Conservation (phyloP, 2,888 invertebrate genomes). For the Cistogaster globosa region DNA sequence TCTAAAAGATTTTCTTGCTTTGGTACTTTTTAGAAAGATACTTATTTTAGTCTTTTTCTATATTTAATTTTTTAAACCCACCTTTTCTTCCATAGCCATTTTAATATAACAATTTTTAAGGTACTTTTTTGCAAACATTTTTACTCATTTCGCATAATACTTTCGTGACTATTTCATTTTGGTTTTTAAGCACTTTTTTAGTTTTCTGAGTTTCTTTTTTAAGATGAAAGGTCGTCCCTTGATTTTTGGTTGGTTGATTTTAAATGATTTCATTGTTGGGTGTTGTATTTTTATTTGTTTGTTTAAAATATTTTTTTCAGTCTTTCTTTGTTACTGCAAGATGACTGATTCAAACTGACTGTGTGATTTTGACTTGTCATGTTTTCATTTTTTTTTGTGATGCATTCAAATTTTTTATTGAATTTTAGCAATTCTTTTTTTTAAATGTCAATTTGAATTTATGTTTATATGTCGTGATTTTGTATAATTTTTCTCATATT, state of each 20-base stretch:
- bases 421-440: slow-evolving; percentile 29
- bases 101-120: too few relatives aligned
- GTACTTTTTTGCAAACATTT: too few relatives aligned
- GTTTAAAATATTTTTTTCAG: slow-evolving; percentile 16
- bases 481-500: slow-evolving; percentile 54
- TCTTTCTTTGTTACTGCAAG: not conserved
- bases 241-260: slow-evolving; percentile 5
- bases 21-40: too few relatives aligned
- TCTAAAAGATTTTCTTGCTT: too few relatives aligned
- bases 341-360: slow-evolving; percentile 17
- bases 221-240: slow-evolving; percentile 57
- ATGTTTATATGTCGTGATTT: slow-evolving; percentile 65
- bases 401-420: slow-evolving; percentile 14
- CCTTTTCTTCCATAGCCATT: too few relatives aligned
- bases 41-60: too few relatives aligned
- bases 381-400: slow-evolving; percentile 13
- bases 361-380: slow-evolving; percentile 61
- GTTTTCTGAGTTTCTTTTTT: slow-evolving; percentile 11
- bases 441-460: slow-evolving; percentile 66
- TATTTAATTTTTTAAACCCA: too few relatives aligned
- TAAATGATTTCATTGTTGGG: slow-evolving; percentile 22
- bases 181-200: not conserved
- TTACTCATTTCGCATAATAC: not conserved
- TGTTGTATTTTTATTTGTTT: slow-evolving; percentile 24
- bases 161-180: too few relatives aligned